These are phyloP conservation scores for Lycia hirtaria DNA, from an alignment of 2,888 invertebrate genomes.

Conservation along the genomic window DNA sequence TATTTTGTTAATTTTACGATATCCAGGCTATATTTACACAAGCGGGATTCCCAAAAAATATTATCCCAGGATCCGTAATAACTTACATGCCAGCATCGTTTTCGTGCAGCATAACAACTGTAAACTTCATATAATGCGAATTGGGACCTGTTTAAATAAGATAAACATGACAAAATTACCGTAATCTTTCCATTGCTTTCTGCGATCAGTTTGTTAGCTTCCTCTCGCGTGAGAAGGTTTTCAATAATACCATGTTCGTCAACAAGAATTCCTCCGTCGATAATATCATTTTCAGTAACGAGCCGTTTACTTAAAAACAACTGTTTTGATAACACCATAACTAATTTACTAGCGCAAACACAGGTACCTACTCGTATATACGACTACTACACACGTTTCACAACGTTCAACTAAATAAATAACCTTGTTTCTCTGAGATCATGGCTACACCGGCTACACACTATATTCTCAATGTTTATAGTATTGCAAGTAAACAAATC, in stretches of 20 bases:
- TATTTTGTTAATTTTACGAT: too few species aligned
- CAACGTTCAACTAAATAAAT: constrained; percentile 47
- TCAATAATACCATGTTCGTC: constrained; percentile 85
- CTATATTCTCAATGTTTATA: constrained; percentile 34
- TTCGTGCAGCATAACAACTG: background rate
- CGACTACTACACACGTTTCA: constrained; percentile 48
- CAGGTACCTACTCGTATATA: constrained; percentile 33
- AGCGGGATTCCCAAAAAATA: background rate
- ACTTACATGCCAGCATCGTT: background rate
- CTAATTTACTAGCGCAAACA: constrained; percentile 37
- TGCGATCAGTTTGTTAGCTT: constrained; percentile 75
- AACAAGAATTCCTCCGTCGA: constrained; percentile 87
- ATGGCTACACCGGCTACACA: too few species aligned
- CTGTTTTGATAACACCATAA: constrained; percentile 60
- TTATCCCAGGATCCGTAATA: background rate
- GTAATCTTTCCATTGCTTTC: constrained; percentile 80
- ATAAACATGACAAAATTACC: constrained; percentile 58
- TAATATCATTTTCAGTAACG: constrained; percentile 79
- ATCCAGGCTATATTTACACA: too few species aligned
- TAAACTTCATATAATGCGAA: background rate
- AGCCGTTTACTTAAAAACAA: constrained; percentile 80
- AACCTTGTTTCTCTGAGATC: constrained; percentile 36
- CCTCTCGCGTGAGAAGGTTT: constrained; percentile 75
- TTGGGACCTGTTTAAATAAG: constrained; percentile 19
- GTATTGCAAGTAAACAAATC: constrained; percentile 46